Conservation (phyloP, 2,888 invertebrate species). For the Diarsia mendica region DNA sequence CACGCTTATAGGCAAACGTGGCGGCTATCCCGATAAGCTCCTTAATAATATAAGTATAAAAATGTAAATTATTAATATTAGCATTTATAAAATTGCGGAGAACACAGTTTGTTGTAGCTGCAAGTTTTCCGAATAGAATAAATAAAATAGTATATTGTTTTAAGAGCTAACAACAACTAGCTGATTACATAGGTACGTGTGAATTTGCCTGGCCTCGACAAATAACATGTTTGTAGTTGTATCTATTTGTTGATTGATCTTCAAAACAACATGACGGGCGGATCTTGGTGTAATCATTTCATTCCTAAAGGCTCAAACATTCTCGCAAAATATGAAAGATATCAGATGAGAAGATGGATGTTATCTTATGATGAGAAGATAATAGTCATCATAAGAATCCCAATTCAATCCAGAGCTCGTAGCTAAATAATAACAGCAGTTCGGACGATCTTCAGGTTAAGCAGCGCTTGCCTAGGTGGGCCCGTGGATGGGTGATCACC, state of each 20-base stretch:
- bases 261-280: conserved; percentile 39
- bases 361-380: conserved; percentile 2
- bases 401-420: too few relatives aligned
- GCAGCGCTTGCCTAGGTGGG: too few relatives aligned
- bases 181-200: conserved; percentile 34
- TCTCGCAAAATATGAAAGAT: not conserved
- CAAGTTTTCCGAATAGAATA: too few relatives aligned
- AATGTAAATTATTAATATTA: too few relatives aligned
- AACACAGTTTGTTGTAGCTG: too few relatives aligned
- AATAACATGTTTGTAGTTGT: not conserved
- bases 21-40: not conserved
- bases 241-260: conserved; percentile 18
- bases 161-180: not conserved
- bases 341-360: not conserved
- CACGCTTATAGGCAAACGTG: not conserved
- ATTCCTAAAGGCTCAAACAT: not conserved
- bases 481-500: too few relatives aligned
- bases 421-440: too few relatives aligned
- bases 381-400: too few relatives aligned
- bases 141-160: conserved; percentile 10
- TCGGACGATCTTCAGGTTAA: too few relatives aligned
- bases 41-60: too few relatives aligned
- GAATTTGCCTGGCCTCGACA: conserved; percentile 19
- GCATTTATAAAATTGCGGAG: too few relatives aligned
- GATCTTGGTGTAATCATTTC: conserved; percentile 6